Evolutionary conservation across 2,888 invertebrate species (phyloP), one percentile per base, ranked within the genome.

Genomic region (Coelinius sp.): DNA sequence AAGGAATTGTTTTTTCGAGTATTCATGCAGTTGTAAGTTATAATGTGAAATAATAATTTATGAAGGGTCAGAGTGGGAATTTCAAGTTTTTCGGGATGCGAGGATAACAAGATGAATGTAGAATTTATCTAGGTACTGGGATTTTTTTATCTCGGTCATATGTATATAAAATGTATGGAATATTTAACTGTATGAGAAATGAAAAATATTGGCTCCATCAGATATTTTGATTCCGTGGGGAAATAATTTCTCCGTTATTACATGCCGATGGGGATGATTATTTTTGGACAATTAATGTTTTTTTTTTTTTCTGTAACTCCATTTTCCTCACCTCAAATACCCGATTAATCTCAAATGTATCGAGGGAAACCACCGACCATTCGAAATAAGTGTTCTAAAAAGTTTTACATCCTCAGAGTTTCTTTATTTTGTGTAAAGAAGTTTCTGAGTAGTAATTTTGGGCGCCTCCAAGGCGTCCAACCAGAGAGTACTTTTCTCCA

Each of bases 391-490:
- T 59, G 59, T 20, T 20, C 31, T 31, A 59, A 59, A 59, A 59
- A 59, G 59, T 31, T 59, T 59, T 17, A 59, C 35, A 53, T 52
- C 38, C 22, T n/a, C 35, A 22, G n/a, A 38, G 7, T 24, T 53
- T 38, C 20, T 53, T 52, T 67, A 53, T 53, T 49, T 52, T 52
- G 22, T 44, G 49, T 49, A 52, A 35, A 31, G 49, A 67, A 59
- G 59, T 59, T 59, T 59, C 17, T 20, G 35, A 59, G 59, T 59
- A 59, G 35, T 59, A 31, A 53, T 59, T 38, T 41, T 25, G 38
- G 63, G 17, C 27, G 49, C 35, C 67, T 67, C 41, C 20, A 64
- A 64, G 49, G 70, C 67, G 71, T 73, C 56, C 24, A 53, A 62
- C 59, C 59, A 25, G 70, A 65, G 56, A 68, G 49, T 62, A 63